These are phyloP conservation scores for Tetrax tetrax DNA, from an alignment of 2,113 vertebrate species.

Conservation along the genomic window DNA sequence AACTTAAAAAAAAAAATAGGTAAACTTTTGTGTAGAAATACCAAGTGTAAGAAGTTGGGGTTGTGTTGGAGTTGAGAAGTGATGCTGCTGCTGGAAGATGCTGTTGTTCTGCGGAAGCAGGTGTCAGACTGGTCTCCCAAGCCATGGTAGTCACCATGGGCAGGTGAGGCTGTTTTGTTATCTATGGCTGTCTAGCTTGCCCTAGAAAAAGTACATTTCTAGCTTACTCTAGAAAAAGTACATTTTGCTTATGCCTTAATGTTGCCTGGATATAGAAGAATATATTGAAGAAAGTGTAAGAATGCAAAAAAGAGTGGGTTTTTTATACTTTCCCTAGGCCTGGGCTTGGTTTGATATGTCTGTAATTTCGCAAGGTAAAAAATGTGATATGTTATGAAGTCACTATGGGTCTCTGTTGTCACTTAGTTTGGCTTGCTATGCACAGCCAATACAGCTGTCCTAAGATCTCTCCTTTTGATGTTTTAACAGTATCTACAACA, in stretches of 20 bases:
- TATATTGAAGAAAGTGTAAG: not conserved
- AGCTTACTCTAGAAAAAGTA: not conserved
- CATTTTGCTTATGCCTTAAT: not conserved
- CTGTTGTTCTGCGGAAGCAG: not conserved
- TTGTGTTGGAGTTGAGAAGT: not conserved
- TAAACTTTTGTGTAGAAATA: not conserved
- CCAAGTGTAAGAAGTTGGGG: fast-evolving
- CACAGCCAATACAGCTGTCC: not conserved
- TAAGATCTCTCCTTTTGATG: not conserved
- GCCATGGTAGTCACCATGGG: not conserved
- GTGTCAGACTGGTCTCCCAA: not conserved
- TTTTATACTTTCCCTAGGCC: not conserved
- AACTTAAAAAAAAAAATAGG: not conserved
- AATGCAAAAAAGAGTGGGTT: not conserved
- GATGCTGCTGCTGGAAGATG: not conserved
- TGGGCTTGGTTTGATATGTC: not conserved
- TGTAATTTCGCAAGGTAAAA: not conserved
- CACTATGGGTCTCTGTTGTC: not conserved
- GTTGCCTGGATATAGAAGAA: not conserved
- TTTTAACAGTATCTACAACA: not conserved
- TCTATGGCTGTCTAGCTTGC: not conserved
- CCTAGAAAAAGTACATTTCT: not conserved
- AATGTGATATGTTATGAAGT: fast-evolving
- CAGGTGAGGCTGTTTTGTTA: not conserved
- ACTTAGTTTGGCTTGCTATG: not conserved